A percentile compares a stretch with the other conserved stretches of the same genome.
phyloP scores from a whole-genome alignment of 2,113 vertebrate genomes.

The Notarius quadriscutis region DNA sequence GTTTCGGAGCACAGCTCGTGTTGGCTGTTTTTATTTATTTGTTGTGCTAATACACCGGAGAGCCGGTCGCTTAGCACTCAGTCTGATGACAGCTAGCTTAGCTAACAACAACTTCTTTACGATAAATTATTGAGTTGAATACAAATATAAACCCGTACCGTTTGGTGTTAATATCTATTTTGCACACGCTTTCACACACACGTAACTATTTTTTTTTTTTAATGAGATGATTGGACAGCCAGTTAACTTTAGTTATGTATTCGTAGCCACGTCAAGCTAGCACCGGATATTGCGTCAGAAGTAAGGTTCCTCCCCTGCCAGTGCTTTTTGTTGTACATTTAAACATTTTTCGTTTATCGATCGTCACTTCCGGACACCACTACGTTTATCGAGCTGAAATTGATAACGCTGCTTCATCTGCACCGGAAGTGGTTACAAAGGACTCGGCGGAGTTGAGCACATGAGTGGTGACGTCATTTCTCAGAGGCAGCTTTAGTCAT shows the following conservation, averaged over 20 bases:
- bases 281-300: neutral
- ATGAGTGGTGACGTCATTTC: neutral
- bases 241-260: neutral
- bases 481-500: neutral
- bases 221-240: neutral
- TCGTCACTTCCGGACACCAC: neutral
- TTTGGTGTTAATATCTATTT: neutral
- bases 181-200: neutral
- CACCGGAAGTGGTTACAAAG: neutral
- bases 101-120: neutral
- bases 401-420: neutral
- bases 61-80: neutral
- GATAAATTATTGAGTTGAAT: neutral
- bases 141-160: neutral
- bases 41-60: neutral
- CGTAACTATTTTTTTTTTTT: no score
- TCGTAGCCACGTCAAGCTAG: constrained; percentile 23
- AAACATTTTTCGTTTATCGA: neutral
- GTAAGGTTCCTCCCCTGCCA: neutral
- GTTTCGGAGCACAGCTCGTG: no score
- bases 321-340: neutral
- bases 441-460: neutral
- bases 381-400: neutral
- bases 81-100: neutral
- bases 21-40: neutral